Evolutionary conservation across 2,113 vertebrate genomes (phyloP).

Genomic region (Callospermophilus lateralis): DNA sequence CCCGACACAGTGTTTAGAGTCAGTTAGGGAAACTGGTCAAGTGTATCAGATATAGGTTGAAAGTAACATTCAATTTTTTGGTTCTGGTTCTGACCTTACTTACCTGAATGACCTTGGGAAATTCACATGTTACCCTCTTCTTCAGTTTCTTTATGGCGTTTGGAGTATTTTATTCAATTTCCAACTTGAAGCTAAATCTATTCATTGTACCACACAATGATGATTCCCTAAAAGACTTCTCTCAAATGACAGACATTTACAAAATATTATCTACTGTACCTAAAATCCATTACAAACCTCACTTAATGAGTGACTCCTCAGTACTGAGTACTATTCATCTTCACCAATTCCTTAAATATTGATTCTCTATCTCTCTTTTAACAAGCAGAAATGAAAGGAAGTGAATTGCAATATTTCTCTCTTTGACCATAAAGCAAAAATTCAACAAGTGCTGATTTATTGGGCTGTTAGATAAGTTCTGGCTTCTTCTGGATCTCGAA

Average conservation of each 20-base stretch:
- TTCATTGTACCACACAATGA: not conserved
- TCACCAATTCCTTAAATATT: not conserved
- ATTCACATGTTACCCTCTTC: not conserved
- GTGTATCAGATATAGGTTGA: not conserved
- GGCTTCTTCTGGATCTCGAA: constrained; percentile 30
- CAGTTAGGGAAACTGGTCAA: not conserved
- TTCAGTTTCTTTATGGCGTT: not conserved
- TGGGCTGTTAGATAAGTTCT: not conserved
- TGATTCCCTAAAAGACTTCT: not conserved
- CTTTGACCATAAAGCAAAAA: constrained; percentile 2
- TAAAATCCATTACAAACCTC: constrained; percentile 10
- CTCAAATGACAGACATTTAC: not conserved
- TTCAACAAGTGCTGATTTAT: not conserved
- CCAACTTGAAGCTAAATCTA: not conserved
- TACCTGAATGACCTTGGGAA: not conserved
- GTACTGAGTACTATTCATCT: not conserved
- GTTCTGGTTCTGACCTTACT: not conserved
- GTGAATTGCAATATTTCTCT: not conserved
- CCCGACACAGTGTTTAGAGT: not conserved
- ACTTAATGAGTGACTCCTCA: not conserved
- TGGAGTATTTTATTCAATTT: not conserved
- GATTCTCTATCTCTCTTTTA: not conserved
- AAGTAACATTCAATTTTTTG: not conserved
- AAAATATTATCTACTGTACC: not conserved
- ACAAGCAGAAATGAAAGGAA: not conserved